Percentiles rank a stretch among this genome's conserved stretches.
These are phyloP conservation scores for Leucania comma DNA, from an alignment of 2,888 invertebrate genomes.

Conservation along the genomic window DNA sequence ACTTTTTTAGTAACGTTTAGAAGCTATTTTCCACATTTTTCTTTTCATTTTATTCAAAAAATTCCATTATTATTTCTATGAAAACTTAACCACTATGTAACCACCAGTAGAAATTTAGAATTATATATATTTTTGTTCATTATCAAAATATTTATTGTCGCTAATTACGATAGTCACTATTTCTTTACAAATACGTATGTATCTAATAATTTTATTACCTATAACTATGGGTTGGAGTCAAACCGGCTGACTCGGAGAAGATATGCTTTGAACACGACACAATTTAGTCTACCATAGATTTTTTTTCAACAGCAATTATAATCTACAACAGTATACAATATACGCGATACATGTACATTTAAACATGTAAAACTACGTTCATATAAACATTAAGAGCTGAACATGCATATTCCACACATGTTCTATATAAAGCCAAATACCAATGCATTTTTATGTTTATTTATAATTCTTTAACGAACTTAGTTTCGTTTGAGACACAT, in stretches of 20 bases:
- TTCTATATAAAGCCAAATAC: constrained; percentile 91
- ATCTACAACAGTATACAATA: constrained; percentile 82
- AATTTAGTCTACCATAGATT: constrained; percentile 77
- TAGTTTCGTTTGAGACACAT: constrained; percentile 66
- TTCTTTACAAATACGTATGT: constrained; percentile 71
- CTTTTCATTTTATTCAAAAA: constrained; percentile 8
- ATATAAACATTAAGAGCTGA: constrained; percentile 88
- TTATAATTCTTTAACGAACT: constrained; percentile 76
- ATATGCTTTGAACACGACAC: constrained; percentile 87
- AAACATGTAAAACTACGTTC: constrained; percentile 75
- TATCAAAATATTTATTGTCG: constrained; percentile 84
- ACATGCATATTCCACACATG: constrained; percentile 86
- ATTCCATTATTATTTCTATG: constrained; percentile 52
- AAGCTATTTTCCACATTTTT: constrained; percentile 1
- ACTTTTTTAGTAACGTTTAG: constrained; percentile 1
- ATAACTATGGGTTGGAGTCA: constrained; percentile 71
- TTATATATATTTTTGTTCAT: constrained; percentile 68
- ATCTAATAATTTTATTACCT: constrained; percentile 61
- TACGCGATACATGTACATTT: constrained; percentile 76
- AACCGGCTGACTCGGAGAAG: constrained; percentile 76
- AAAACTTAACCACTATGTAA: constrained; percentile 65
- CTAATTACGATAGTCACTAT: constrained; percentile 73
- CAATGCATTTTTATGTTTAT: constrained; percentile 90
- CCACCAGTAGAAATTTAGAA: constrained; percentile 68
- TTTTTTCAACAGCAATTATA: constrained; percentile 79